Evolutionary conservation across 2,113 vertebrate genomes (phyloP).

Genomic region (Ceyx melanurus): DNA sequence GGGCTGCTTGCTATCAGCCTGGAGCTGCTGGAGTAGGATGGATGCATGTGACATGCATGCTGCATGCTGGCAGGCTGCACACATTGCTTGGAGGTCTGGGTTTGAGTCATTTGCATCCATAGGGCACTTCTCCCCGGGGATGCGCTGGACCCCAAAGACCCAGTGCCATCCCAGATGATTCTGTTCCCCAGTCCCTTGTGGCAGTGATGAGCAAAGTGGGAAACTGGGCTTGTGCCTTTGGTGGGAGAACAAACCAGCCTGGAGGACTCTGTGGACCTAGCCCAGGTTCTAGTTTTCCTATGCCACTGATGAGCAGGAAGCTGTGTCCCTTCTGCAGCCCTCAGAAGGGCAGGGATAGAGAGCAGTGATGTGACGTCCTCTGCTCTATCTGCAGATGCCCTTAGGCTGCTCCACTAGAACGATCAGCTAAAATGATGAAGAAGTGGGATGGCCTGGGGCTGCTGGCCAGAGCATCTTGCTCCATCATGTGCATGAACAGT

Average conservation of each 20-base stretch:
- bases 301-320: not conserved
- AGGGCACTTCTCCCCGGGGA: not conserved
- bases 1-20: not conserved
- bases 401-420: not conserved
- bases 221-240: not conserved
- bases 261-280: not conserved
- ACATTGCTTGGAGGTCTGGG: not conserved
- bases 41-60: fast-evolving
- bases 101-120: not conserved
- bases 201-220: not conserved
- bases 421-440: not conserved
- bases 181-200: not conserved
- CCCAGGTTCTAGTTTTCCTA: not conserved
- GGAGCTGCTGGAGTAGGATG: not conserved
- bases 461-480: not conserved
- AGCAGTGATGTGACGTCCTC: not conserved
- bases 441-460: not conserved
- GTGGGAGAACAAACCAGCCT: not conserved
- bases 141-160: not conserved
- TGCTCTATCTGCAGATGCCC: not conserved
- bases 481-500: not conserved
- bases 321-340: not conserved
- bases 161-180: fast-evolving
- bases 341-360: not conserved
- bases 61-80: not conserved